phyloP scores from a whole-genome alignment of 2,113 vertebrate species.

The Cyanoderma ruficeps region DNA sequence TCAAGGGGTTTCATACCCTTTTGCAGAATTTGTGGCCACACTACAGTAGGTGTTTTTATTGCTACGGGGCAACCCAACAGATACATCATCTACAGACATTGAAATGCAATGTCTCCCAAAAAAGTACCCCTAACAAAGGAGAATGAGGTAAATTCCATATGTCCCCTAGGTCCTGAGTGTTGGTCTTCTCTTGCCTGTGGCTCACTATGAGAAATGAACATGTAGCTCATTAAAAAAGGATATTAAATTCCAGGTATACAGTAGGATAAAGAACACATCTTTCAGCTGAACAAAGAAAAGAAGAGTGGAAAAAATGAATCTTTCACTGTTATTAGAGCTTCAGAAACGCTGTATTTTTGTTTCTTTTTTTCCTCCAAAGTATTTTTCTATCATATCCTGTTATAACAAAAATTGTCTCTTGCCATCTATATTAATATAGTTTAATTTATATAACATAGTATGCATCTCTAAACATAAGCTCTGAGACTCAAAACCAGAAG shows the following conservation, averaged over 20 bases:
- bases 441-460: background rate
- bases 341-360: background rate
- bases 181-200: background rate
- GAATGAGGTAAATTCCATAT: background rate
- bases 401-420: background rate
- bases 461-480: background rate
- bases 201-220: background rate
- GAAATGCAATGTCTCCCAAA: background rate
- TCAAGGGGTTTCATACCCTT: background rate
- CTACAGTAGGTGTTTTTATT: background rate
- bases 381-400: background rate
- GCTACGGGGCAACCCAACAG: background rate
- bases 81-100: background rate
- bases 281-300: background rate
- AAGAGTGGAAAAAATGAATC: background rate
- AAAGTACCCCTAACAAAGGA: background rate
- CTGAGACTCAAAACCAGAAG: background rate
- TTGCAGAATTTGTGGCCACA: background rate
- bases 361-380: background rate
- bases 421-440: background rate
- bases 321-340: background rate
- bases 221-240: background rate
- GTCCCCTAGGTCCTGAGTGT: background rate
- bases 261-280: background rate
- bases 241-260: background rate